phyloP scores from a whole-genome alignment of 1,140 invertebrate species.

The Bombyx mandarina region DNA sequence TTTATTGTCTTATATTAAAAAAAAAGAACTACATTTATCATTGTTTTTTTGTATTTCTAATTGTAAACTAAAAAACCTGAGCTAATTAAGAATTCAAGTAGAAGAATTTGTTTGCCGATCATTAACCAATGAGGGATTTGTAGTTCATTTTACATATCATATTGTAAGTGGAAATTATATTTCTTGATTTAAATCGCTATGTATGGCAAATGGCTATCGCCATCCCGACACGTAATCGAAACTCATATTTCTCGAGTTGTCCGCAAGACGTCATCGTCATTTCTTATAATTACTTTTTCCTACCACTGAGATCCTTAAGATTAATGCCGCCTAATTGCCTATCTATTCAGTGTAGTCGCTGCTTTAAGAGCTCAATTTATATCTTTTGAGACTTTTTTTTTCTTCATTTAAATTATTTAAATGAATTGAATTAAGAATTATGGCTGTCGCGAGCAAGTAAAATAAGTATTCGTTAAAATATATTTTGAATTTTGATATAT shows the following conservation, averaged over 20 bases:
- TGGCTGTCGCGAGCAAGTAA: no score
- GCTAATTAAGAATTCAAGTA: no score
- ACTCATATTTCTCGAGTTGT: conserved; percentile 26
- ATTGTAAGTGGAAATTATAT: no score
- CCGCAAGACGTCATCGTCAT: conserved; percentile 44
- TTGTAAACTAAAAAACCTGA: no score
- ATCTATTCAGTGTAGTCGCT: conserved; percentile 31
- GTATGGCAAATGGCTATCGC: not conserved
- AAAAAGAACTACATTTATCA: no score
- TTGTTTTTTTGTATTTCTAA: no score
- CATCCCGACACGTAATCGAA: conserved; percentile 20
- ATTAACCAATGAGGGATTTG: no score
- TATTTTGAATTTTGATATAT: no score
- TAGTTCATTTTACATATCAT: no score
- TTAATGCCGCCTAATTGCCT: conserved; percentile 53
- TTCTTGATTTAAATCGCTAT: not conserved
- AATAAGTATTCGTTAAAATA: no score
- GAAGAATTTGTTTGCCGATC: no score
- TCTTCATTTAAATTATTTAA: conserved; percentile 9
- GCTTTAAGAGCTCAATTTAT: conserved; percentile 20
- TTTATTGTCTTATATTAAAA: no score
- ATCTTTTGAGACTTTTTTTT: conserved; percentile 8
- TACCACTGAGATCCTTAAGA: conserved; percentile 30
- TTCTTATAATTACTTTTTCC: conserved; percentile 56
- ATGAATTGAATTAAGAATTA: conserved; percentile 7